phyloP scores from a whole-genome alignment of 2,888 invertebrate species.

The Drosophila testacea region DNA sequence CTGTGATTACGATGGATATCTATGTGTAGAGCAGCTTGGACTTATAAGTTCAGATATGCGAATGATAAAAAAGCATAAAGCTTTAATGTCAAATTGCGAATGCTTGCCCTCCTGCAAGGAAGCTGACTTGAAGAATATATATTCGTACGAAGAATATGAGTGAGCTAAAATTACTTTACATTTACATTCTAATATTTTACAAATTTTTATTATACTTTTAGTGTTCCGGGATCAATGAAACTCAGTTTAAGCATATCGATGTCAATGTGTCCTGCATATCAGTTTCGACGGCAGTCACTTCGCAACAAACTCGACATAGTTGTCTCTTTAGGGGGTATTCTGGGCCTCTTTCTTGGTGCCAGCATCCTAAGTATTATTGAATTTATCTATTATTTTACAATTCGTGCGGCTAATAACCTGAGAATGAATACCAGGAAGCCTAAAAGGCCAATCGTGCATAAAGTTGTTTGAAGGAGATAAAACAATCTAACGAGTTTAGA shows the following conservation, averaged over 20 bases:
- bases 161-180: not conserved
- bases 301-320: constrained; percentile 84
- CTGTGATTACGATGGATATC: constrained; percentile 88
- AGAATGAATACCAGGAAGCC: constrained; percentile 5
- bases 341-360: constrained; percentile 87
- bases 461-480: not conserved
- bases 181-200: too few relatives aligned
- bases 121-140: constrained; percentile 87
- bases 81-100: constrained; percentile 84
- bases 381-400: constrained; percentile 86
- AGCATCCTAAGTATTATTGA: constrained; percentile 88
- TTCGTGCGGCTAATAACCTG: constrained; percentile 71
- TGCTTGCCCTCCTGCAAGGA: constrained; percentile 91
- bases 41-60: constrained; percentile 83
- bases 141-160: constrained; percentile 41
- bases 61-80: constrained; percentile 83
- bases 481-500: too few relatives aligned
- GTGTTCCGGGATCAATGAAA: not conserved
- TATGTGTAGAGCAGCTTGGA: constrained; percentile 86
- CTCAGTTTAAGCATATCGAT: constrained; percentile 52
- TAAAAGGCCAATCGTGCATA: not conserved
- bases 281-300: constrained; percentile 86
- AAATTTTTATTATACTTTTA: not conserved
- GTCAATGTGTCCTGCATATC: constrained; percentile 83
- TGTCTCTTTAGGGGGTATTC: constrained; percentile 87